Conservation (phyloP, 2,113 vertebrate genomes). For the Bufo bufo region DNA sequence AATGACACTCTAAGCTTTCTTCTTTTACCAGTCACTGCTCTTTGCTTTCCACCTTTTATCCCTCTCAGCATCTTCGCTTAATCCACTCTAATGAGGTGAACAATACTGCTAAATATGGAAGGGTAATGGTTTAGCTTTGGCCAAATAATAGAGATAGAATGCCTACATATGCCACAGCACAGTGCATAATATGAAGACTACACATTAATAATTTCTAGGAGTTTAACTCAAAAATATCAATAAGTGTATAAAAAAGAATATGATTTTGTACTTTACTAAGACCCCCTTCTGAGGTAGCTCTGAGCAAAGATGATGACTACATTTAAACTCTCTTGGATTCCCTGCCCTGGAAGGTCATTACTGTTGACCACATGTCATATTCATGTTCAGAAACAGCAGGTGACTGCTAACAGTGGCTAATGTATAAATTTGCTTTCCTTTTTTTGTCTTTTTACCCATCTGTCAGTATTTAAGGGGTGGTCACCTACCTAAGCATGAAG, state of each 20-base stretch:
- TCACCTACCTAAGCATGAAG: background rate
- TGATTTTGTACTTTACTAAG: background rate
- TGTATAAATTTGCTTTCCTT: constrained; percentile 64
- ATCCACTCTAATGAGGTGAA: constrained; percentile 85
- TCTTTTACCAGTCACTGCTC: constrained; percentile 62
- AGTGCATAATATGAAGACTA: background rate
- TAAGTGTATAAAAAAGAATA: background rate
- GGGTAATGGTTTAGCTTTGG: constrained; percentile 9
- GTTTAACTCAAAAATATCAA: background rate
- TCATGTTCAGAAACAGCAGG: constrained; percentile 73
- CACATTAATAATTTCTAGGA: background rate
- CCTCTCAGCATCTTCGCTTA: constrained; percentile 79
- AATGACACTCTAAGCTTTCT: constrained; percentile 68
- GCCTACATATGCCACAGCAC: background rate
- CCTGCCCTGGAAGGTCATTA: constrained; percentile 72
- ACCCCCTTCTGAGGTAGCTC: constrained; percentile 8
- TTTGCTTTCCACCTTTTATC: constrained; percentile 80
- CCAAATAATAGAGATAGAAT: background rate
- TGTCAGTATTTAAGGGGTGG: constrained; percentile 63
- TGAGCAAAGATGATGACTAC: constrained; percentile 52
- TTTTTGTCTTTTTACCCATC: constrained; percentile 70
- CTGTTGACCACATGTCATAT: constrained; percentile 73
- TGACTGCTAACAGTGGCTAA: constrained; percentile 66
- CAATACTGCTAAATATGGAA: constrained; percentile 68
- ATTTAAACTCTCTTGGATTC: constrained; percentile 32